Evolutionary conservation across 2,797 vertebrate species (phyloP).

Genomic region (Cyclura pinguis): DNA sequence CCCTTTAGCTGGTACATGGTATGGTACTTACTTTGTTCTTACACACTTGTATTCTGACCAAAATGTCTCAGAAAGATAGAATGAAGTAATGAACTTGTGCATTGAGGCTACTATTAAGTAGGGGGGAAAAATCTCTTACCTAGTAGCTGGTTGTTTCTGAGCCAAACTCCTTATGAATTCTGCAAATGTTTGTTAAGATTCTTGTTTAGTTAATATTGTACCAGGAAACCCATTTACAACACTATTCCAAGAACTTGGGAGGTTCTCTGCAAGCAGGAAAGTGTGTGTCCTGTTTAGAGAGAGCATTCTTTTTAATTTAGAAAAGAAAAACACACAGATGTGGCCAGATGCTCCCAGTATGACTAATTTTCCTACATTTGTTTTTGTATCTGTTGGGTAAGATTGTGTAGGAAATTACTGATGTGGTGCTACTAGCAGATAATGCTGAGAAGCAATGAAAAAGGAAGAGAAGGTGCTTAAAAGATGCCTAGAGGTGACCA

Average conservation of each 20-base stretch:
- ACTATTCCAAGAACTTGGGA: slow-evolving; percentile 2
- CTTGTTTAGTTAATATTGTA: slow-evolving; percentile 1
- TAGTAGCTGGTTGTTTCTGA: background rate
- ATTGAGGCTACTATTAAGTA: slow-evolving; percentile 60
- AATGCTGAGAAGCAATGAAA: background rate
- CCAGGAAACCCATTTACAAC: slow-evolving; percentile 10
- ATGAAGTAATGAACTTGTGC: slow-evolving; percentile 56
- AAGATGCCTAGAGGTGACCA: background rate
- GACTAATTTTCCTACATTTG: background rate
- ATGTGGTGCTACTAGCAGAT: background rate
- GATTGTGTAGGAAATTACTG: background rate
- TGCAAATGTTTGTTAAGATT: background rate
- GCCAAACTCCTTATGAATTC: background rate
- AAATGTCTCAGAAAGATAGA: slow-evolving; percentile 60
- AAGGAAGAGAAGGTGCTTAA: background rate
- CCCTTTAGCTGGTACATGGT: slow-evolving; percentile 34
- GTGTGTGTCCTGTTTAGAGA: slow-evolving; percentile 18
- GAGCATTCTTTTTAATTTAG: background rate
- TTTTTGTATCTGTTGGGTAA: background rate
- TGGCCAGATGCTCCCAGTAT: background rate
- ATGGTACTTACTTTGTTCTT: slow-evolving; percentile 46
- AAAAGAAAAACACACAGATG: background rate
- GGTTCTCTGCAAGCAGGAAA: slow-evolving; percentile 13
- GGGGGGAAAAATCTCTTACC: slow-evolving; percentile 37
- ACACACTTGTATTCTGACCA: slow-evolving; percentile 47